These are phyloP conservation scores for Pentalonia nigronervosa DNA, from an alignment of 1,140 invertebrate genomes.

Conservation along the genomic window DNA sequence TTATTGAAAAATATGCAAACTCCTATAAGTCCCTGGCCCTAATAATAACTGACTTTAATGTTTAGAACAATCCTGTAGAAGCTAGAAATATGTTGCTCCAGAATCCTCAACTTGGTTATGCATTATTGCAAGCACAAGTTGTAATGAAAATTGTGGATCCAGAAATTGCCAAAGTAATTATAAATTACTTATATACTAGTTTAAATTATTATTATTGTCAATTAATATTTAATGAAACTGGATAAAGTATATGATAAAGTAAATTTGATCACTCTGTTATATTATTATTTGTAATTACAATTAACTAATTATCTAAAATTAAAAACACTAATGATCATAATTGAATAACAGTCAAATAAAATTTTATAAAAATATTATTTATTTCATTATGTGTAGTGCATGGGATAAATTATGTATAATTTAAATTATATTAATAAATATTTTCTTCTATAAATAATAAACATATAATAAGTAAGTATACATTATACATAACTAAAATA, in stretches of 20 bases:
- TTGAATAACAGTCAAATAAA: background rate
- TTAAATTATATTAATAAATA: too few species aligned
- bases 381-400: background rate
- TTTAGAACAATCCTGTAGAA: slow-evolving; percentile 84
- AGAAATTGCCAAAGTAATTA: slow-evolving; percentile 83
- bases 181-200: background rate
- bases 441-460: background rate
- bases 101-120: slow-evolving; percentile 98
- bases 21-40: too few species aligned
- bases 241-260: too few species aligned
- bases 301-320: background rate
- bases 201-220: background rate
- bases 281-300: background rate
- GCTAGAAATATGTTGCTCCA: slow-evolving; percentile 94
- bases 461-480: background rate
- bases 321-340: background rate
- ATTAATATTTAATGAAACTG: background rate
- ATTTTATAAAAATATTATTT: background rate
- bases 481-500: background rate
- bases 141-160: slow-evolving; percentile 99
- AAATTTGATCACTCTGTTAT: background rate
- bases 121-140: slow-evolving; percentile 93
- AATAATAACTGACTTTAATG: slow-evolving; percentile 29
- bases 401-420: background rate
- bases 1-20: too few species aligned